phyloP scores from a whole-genome alignment of 2,797 vertebrate species.

The Gymnocypris eckloni region DNA sequence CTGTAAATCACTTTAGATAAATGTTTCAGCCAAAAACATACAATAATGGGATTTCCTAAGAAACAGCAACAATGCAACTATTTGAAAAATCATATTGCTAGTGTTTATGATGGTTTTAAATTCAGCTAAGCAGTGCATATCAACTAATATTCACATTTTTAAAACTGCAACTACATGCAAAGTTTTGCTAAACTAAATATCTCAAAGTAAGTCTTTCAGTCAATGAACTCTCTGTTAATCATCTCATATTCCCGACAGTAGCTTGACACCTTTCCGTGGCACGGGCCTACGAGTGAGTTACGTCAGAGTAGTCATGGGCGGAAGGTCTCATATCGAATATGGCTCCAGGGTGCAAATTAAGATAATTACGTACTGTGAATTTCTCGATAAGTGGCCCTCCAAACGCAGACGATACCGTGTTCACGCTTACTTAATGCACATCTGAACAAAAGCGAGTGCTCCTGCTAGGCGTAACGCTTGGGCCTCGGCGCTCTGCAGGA shows the following conservation, averaged over 20 bases:
- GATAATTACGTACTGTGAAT: slow-evolving; percentile 57
- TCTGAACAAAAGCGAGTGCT: slow-evolving; percentile 66
- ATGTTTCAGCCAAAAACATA: not conserved
- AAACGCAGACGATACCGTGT: slow-evolving; percentile 42
- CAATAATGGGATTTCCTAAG: not conserved
- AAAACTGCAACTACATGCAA: slow-evolving; percentile 9
- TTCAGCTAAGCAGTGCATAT: not conserved
- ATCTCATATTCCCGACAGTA: slow-evolving; percentile 19
- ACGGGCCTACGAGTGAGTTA: slow-evolving; percentile 26
- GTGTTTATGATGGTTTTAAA: not conserved
- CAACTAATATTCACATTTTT: not conserved
- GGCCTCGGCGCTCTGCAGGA: slow-evolving; percentile 57
- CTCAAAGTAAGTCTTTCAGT: slow-evolving; percentile 18
- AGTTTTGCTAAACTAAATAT: slow-evolving; percentile 36
- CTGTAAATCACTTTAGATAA: not conserved
- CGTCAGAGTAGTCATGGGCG: slow-evolving; percentile 26
- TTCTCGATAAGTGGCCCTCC: slow-evolving; percentile 51
- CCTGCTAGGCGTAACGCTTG: slow-evolving; percentile 60
- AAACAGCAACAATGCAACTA: not conserved
- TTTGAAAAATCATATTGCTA: not conserved
- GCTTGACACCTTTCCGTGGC: slow-evolving; percentile 23
- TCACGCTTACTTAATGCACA: slow-evolving; percentile 50
- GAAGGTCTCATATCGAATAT: slow-evolving; percentile 41
- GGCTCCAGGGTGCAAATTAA: slow-evolving; percentile 58
- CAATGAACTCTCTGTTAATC: slow-evolving; percentile 40